Percentiles rank a stretch among this genome's conserved stretches.
These are phyloP conservation scores for Zaprionus ghesquierei DNA, from an alignment of 1,140 invertebrate genomes.

Conservation along the genomic window DNA sequence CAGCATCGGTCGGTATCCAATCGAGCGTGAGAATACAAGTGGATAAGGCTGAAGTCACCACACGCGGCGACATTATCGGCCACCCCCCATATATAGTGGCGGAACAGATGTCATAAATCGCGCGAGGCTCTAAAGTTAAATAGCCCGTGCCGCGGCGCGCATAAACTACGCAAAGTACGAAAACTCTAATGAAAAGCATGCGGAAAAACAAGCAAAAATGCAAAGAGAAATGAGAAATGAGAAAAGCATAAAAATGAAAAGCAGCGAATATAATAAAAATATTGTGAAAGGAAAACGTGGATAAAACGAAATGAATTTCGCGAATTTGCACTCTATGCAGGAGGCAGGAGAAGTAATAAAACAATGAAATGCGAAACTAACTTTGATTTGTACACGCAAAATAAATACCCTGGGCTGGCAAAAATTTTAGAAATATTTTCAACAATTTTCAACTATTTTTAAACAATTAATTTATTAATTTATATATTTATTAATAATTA, in stretches of 20 bases:
- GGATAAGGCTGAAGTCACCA: slow-evolving; percentile 4
- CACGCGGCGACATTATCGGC: slow-evolving; percentile 17
- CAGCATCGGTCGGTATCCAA: neutral
- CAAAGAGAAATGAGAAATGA: neutral
- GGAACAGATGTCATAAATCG: slow-evolving; percentile 21
- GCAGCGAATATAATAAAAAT: slow-evolving; percentile 5
- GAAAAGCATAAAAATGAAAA: slow-evolving; percentile 5
- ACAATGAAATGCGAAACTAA: neutral
- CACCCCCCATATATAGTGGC: neutral
- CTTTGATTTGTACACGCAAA: neutral
- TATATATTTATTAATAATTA: no score
- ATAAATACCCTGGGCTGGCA: neutral
- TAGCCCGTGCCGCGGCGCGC: slow-evolving; percentile 14
- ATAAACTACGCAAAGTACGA: slow-evolving; percentile 20
- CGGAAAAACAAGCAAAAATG: neutral
- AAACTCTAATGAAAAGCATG: slow-evolving; percentile 48
- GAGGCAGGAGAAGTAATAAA: neutral
- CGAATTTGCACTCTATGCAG: slow-evolving; percentile 16
- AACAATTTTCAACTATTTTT: no score
- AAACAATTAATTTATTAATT: no score
- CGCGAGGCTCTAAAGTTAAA: slow-evolving; percentile 28
- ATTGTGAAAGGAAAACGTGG: slow-evolving; percentile 4
- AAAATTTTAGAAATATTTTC: neutral
- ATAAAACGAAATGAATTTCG: slow-evolving; percentile 21
- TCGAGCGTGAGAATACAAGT: slow-evolving; percentile 9